Evolutionary conservation across 2,113 vertebrate genomes (phyloP).

Genomic region (Eurypyga helias): DNA sequence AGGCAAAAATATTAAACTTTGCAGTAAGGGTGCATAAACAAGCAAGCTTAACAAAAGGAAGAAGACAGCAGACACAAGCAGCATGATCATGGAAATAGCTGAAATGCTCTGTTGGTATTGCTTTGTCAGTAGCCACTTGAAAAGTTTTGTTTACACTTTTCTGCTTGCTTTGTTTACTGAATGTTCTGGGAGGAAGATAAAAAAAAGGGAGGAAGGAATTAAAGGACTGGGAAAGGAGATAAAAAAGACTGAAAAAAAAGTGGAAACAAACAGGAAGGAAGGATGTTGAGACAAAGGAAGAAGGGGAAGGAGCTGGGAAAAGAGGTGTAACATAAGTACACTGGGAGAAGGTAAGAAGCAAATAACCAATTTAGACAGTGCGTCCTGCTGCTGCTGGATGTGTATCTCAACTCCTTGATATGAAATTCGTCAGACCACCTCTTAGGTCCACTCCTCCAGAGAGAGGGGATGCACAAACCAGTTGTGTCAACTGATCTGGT

Average conservation of each 20-base stretch:
- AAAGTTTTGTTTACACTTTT: background rate
- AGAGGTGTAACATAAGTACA: fast-evolving
- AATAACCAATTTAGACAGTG: fast-evolving
- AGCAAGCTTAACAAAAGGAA: background rate
- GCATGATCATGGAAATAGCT: fast-evolving
- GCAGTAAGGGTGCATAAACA: background rate
- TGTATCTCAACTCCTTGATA: fast-evolving
- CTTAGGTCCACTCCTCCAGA: fast-evolving
- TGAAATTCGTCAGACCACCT: background rate
- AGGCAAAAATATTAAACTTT: background rate
- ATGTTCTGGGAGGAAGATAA: background rate
- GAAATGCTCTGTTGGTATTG: background rate
- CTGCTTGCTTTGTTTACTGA: background rate
- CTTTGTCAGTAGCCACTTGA: background rate
- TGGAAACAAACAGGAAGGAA: background rate
- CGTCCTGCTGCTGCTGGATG: background rate
- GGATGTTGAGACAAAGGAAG: background rate
- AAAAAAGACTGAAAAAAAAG: background rate
- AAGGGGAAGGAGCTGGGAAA: background rate
- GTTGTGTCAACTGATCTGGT: background rate
- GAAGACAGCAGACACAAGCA: background rate
- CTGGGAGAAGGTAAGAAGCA: background rate
- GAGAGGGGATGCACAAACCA: fast-evolving
- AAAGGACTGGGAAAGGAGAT: background rate
- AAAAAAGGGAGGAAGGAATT: background rate